Evolutionary conservation across 37 sponge, comb jelly and placozoan genomes (phyloP), one percentile per base, ranked within the genome.

Genomic region (Tethya wilhelma): DNA sequence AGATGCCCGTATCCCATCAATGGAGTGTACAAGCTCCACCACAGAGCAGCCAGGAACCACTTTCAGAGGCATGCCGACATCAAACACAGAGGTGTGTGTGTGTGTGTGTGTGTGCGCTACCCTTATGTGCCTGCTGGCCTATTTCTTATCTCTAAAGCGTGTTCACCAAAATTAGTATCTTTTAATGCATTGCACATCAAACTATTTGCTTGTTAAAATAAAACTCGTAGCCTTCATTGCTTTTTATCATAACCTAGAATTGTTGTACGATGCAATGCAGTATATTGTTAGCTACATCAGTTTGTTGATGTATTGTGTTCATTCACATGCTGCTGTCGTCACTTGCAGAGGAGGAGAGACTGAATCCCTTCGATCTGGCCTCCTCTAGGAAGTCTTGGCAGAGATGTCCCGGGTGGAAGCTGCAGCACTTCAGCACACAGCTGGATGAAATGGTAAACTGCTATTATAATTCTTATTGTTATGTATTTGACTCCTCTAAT

Each of bases 21-120:
- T 56, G 69, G 74, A 0, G 37, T 74, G 2, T 75, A 75, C 63
- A 65, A 66, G 45, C 14, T 44, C 0, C n/a, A 53, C 38, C 77
- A 81, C 53, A 25, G 69, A 0, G 59, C 82, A 26, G 71, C 82
- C 30, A 55, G 33, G 56, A 87, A 81, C 43, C 88, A 87, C 76
- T 87, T 87, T 42, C 56, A 43, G 31, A 38, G 72, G 31, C 77
- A 87, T 41, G 68, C 88, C 7, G 88, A 87, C 63, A 80, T 87
- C 74, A 87, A 81, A 37, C 82, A 76, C 30, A 74, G 55, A 68
- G 88, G 88, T 87, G 42, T 33, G 80, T n/a, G n/a, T n/a, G n/a
- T n/a, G n/a, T n/a, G n/a, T n/a, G n/a, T n/a, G n/a, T n/a, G n/a
- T n/a, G n/a, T n/a, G n/a, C n/a, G n/a, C 59, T 56, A 2, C 22